Base-by-base conservation (phyloP, 23 tunicate species). In the Ascidia mentula region DNA sequence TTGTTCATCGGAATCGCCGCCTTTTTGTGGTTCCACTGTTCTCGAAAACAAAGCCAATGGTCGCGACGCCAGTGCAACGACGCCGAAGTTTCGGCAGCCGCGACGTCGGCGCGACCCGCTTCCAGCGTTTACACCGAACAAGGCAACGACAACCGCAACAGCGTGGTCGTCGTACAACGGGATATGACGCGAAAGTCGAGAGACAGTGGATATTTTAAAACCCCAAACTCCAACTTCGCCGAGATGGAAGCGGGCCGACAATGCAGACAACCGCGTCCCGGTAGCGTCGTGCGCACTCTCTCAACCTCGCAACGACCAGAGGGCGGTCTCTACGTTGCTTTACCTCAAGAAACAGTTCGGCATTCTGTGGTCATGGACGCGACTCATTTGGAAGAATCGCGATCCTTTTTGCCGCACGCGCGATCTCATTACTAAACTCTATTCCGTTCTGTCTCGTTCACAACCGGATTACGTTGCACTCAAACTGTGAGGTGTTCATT, bases 1-100 rank as follows among this genome's bases (percentile, higher is more conserved):
- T 60, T 85, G 37, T 85, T 85, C 36, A 77, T 85, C 78, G 82
- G 89, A 71, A 85, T 85, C 35, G 82, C 60, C 46, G 37, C 60
- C 6, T 77, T 85, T 72, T 28, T 85, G 78, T 85, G 82, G 82
- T 31, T 78, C 40, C 76, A 83, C 40, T 69, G 77, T 35, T 84
- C 75, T 3, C 42, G 39, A 31, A 26, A 31, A 26, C 45, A 36
- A 9, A 32, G 38, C 40, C 78, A 13, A 26, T 31, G 34, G 15
- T 72, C n/a, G 40, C 32, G 45, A 32, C 31, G 5, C 38, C 33
- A 36, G 60, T 28, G 36, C 35, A 45, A 22, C 32, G 35, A 34
- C 76, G 12, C 28, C 35, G n/a, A 73, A 22, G n/a, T n/a, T n/a
- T n/a, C n/a, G n/a, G n/a, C n/a, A n/a, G n/a, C n/a, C n/a, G 22